Evolutionary conservation across 2,888 invertebrate genomes (phyloP), one percentile per base, ranked within the genome.

Genomic region (Drosophila dives): DNA sequence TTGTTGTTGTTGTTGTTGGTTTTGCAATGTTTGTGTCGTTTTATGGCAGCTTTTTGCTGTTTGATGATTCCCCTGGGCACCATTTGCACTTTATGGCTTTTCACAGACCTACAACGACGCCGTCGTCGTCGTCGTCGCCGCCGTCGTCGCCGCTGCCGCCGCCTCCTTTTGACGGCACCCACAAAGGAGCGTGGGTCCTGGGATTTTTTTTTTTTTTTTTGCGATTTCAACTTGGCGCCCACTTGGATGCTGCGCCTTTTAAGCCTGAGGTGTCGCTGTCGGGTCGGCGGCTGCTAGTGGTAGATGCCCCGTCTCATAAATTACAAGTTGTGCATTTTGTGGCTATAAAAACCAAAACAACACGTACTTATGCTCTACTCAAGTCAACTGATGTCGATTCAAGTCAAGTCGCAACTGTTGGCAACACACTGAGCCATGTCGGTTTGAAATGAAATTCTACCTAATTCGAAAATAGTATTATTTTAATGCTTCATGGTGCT

Each of bases 21-120:
- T 42, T 42, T 56, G 56, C 42, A 40, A 75, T 83, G 75, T 83
- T 75, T 82, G 81, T 73, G 73, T 69, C 82, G 70, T 83, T 82
- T 82, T 84, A 82, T 81, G 82, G 82, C 81, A 81, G 78, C 81
- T 82, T 84, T 81, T 84, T 81, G 81, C 82, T 72, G 78, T 83
- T 56, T 86, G 84, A 85, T 80, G 86, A 89, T 86, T 90, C 90
- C 86, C 90, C 54, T 65, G 88, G 75, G 90, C 79, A 81, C 83
- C 83, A 88, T 91, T 90, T 90, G 86, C 85, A 83, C 83, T 91
- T 91, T 91, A 90, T 89, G 83, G 88, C 78, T 83, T 79, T 77
- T 75, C 78, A 77, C 86, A 85, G 81, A 63, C 68, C 51, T 53
- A 34, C 62, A 58, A 17, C 71, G 61, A 56, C n/a, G 51, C 29